Evolutionary conservation across 2,797 vertebrate species (phyloP), one percentile per base, ranked within the genome.

Genomic region (Cichlasoma orientale): DNA sequence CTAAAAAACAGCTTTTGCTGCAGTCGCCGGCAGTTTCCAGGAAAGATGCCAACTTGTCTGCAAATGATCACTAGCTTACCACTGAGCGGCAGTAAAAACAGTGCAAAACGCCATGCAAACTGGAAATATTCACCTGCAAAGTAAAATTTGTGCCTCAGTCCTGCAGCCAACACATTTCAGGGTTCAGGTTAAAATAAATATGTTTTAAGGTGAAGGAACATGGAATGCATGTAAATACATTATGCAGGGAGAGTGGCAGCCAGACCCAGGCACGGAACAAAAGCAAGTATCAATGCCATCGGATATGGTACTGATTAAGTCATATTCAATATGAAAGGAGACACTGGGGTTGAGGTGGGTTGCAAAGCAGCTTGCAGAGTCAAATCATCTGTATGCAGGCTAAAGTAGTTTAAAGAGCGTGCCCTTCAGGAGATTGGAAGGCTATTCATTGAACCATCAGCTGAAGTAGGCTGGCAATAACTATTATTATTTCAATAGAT

Each of bases 61-160:
- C 44, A 47, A 44, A 44, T 2, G 5, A 2, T 44, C 58, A 38
- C 0, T 36, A 16, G 33, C 12, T 61, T 41, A 61, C 14, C 12
- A 61, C 38, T 9, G 0, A 2, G 4, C 33, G 0, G 0, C 6
- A 38, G 12, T 38, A 1, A 59, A 21, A 38, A 59, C 19, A 19
- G 31, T 59, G 19, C 21, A 36, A 59, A 21, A 31, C 21, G 18
- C 13, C 19, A 59, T 0, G 19, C 57, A 0, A 36, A 59, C 29
- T 5, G 5, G 29, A 29, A 5, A 29, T 2, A 4, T 1, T 59
- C 57, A 59, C 12, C 3, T 41, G 33, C 58, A 41, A 9, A 16
- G 13, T 61, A 23, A 61, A 3, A 0, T n/a, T 61, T 61, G 7
- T 38, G n/a, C 33, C 14, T 57, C 10, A 31, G 16, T 1, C 4